Evolutionary conservation across 92 coral and sea anemone species (phyloP), one percentile per base, ranked within the genome.

Genomic region (Palythoa heliodiscus): DNA sequence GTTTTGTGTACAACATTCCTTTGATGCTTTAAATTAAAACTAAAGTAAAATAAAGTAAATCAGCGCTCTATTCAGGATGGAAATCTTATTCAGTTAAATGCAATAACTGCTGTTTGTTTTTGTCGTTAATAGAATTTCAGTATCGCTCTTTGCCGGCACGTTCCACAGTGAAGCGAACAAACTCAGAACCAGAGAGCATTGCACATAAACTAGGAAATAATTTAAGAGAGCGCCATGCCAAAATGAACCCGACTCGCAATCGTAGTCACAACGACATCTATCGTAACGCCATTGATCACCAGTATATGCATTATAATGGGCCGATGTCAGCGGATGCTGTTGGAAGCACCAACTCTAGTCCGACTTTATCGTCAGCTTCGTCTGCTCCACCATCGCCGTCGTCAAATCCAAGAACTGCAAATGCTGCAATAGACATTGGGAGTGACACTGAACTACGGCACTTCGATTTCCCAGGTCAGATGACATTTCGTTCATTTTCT

Each of bases 361-460:
- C 97, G 13, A 92, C 92, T 0, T 95, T 96, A 52, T 96, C 98
- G 19, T 84, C 94, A 5, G 91, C 99, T 0, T 96, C 99, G 9
- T 95, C 99, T 7, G 97, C 99, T 1, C 99, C 98, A 0, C 87
- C 96, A 9, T 96, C 99, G 40, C 99, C 98, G 23, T 90, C 90
- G 47, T 91, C 81, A 20, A 53, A 93, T 17, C 79, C 90, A 76
- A 86, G 96, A 50, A 94, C 88, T 20, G 78, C 88, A 37, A 90
- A 86, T 39, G 91, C 84, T 29, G 22, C 67, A 23, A n/a, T 80
- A 23, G 25, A 57, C 0, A 11, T 14, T 1, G 84, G 84, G n/a
- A 47, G 55, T 53, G 66, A 48, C 61, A 47, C 63, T 5, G 84
- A 80, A 48, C 74, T 74, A 11, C 5, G 0, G 39, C 50, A 71